Base-by-base conservation (phyloP, 2,797 vertebrate genomes). In the Labroides dimidiatus region DNA sequence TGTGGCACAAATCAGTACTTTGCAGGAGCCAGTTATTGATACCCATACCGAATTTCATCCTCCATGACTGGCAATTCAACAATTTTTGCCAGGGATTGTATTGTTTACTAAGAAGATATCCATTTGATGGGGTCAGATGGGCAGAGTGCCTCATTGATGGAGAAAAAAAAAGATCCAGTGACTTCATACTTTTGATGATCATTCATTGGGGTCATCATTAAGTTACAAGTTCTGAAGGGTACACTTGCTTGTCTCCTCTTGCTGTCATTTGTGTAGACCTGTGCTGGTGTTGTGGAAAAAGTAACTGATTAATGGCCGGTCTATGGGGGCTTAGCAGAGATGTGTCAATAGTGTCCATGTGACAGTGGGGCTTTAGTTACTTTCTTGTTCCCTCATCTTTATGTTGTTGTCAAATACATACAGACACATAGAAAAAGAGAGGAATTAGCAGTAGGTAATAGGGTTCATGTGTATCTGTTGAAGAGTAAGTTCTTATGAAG, bases 311-410 rank as follows among this genome's bases (percentile, higher is more conserved):
- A 84, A 89, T 84, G 84, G 61, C 74, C 69, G 57, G 69, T 81
- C 72, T 84, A 77, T 81, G 53, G 52, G 64, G 78, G 84, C 81
- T 83, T 85, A 80, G 86, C 84, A 78, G 81, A 69, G 79, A 84
- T 83, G 85, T 88, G 84, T 90, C 88, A 89, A 82, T 86, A 89
- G 82, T 86, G 68, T 66, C 82, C 81, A 81, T 80, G 75, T 85
- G 82, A 90, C 85, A 78, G 73, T 49, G 75, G 44, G 63, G 78
- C 78, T 77, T 53, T 74, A 49, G 66, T 66, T 73, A 43, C 74
- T 69, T 19, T 69, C 24, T 48, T 48, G 39, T 62, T 70, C 42
- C 36, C 60, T 53, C 23, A 15, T 64, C 50, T 52, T 37, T 19
- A 27, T 12, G 51, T 24, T 45, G 6, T 54, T n/a, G 52, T 43